Evolutionary conservation across 2,888 invertebrate genomes (phyloP), one percentile per base, ranked within the genome.

Genomic region (Myathropa florea): DNA sequence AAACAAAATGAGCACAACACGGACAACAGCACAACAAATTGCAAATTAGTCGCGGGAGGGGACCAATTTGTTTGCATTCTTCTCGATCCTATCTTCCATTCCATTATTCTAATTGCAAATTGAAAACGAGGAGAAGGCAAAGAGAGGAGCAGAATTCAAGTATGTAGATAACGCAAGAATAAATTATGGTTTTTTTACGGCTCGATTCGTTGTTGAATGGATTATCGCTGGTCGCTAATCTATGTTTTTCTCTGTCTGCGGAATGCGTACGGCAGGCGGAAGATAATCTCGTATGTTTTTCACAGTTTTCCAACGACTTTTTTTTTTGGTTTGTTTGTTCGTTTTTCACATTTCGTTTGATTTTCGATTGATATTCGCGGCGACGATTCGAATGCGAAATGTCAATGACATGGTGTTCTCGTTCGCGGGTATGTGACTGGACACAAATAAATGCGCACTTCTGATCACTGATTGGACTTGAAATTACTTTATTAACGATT

Each of bases 171-270:
- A 68, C 63, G 73, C 23, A 72, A 76, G 36, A 73, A 68, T 53
- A 64, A 82, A 82, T 78, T 60, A 60, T 60, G 72, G 73, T 85
- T 81, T 72, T 67, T 79, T 80, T 76, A 76, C 82, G 63, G 26
- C 21, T 70, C 23, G 33, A 59, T 72, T 80, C 60, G 68, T 70
- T 59, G 80, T 75, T 83, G 23, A 12, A 24, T 23, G 70, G 61
- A 84, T 76, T 84, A 72, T 72, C 57, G 63, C 39, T 60, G 14
- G 65, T 24, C 24, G 23, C 57, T 80, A 10, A 23, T 10, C 21
- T 30, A 57, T 67, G 55, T 53, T 61, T 30, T 21, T 75, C 23
- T 60, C 33, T 68, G 61, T 46, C 36, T 71, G n/a, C 36, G 9
- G 55, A 71, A 65, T 75, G 53, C 53, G 57, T 76, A 26, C 21